Conservation (phyloP, 2,797 vertebrate genomes). For the Sebastes elongatus region DNA sequence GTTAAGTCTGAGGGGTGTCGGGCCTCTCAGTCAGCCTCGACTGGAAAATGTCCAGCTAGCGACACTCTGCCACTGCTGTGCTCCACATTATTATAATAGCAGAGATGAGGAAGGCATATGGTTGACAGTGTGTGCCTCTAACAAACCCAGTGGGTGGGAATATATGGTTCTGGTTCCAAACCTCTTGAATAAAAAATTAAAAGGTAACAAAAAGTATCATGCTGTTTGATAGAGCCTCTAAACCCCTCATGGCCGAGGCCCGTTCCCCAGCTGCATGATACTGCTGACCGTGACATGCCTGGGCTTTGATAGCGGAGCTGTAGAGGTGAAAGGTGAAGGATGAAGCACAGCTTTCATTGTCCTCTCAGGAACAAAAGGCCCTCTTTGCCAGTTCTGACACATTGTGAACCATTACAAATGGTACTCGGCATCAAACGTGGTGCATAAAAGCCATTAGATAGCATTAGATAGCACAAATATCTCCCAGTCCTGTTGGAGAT, state of each 20-base stretch:
- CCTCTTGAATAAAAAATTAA: conserved; percentile 4
- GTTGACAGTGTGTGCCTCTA: not conserved
- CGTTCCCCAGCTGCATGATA: conserved; percentile 48
- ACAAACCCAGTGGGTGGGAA: not conserved
- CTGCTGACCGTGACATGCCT: conserved; percentile 41
- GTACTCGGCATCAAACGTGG: conserved; percentile 56
- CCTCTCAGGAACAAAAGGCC: conserved; percentile 63
- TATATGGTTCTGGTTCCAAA: not conserved
- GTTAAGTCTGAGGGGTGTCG: not conserved
- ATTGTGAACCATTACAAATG: conserved; percentile 44
- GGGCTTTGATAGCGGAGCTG: conserved; percentile 63
- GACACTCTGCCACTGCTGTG: not conserved
- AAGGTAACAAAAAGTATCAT: conserved; percentile 6
- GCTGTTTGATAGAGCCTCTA: conserved; percentile 7
- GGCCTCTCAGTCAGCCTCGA: not conserved
- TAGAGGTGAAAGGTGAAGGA: conserved; percentile 51
- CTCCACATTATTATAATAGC: not conserved
- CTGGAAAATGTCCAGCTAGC: not conserved
- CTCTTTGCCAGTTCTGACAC: conserved; percentile 37
- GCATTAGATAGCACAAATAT: conserved; percentile 6
- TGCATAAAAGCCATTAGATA: not conserved
- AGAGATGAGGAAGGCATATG: not conserved
- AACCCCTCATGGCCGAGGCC: conserved; percentile 3
- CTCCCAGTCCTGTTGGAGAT: not conserved
- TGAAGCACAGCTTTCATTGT: conserved; percentile 59